Evolutionary conservation across 2,113 vertebrate species (phyloP), one percentile per base, ranked within the genome.

Genomic region (Coryphaenoides rupestris): DNA sequence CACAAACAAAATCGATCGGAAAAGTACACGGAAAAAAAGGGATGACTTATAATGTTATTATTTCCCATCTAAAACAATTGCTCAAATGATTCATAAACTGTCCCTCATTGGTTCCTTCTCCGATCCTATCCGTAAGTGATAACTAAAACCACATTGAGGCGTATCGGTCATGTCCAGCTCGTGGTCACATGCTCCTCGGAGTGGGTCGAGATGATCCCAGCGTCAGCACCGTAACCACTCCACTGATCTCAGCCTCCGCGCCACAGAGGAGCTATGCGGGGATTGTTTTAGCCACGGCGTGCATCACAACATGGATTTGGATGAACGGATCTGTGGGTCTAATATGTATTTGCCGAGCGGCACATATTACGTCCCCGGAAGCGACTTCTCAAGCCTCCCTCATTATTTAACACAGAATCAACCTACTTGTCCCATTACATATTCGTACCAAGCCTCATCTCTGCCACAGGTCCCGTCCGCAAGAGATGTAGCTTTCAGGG

Each of bases 331-430:
- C 84, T 90, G 95, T 85, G 94, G 94, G 88, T 96, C 97, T 84
- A 98, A 94, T 89, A 97, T 98, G 95, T 99, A 98, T 92, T 90
- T 99, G 89, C 97, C 97, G 88, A 97, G 95, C 92, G 98, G 97
- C 92, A 98, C 96, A 86, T 99, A 99, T 91, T 99, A 99, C 91
- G 95, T 98, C 86, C 96, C 96, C 87, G 95, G 94, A 89, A 92
- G 96, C 82, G 96, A 99, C 87, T 97, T 99, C 88, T 91, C 96
- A 87, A 94, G 94, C 89, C 94, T 99, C 88, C 96, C 97, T 91
- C 94, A 95, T 86, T 99, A 98, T 90, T 88, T 99, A 86, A 94
- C 94, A 91, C 97, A 98, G 89, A 95, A 91, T 89, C 95, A 97
- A 90, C 93, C 97, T 89, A 95, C 97, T 88, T 95, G 95, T 89